These are phyloP conservation scores for Acanthiza pusilla DNA, from an alignment of 2,797 vertebrate genomes.

Conservation along the genomic window DNA sequence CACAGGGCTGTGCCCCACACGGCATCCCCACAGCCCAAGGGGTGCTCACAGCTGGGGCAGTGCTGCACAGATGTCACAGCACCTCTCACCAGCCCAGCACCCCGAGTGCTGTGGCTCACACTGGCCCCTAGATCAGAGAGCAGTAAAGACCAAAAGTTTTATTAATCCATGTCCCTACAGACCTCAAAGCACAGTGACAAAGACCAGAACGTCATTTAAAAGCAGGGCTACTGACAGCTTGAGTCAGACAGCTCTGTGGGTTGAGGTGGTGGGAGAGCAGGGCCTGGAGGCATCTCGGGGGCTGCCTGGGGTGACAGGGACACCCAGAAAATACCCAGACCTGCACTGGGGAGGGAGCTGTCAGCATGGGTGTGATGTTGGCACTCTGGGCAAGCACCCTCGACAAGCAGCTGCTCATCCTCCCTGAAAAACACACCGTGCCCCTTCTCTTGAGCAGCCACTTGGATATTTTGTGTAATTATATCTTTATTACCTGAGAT, in stretches of 20 bases:
- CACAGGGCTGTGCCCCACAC: neutral
- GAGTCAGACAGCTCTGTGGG: neutral
- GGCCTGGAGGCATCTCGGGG: neutral
- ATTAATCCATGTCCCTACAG: neutral
- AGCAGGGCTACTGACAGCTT: neutral
- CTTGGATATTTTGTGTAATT: neutral
- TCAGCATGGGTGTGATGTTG: neutral
- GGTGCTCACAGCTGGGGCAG: neutral
- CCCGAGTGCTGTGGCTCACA: neutral
- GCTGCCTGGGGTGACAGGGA: neutral
- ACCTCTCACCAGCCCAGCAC: neutral
- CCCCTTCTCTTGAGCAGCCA: neutral
- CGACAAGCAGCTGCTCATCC: neutral
- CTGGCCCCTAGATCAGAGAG: neutral
- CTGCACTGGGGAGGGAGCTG: neutral
- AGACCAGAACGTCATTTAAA: neutral
- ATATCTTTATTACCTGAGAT: neutral
- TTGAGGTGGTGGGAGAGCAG: neutral
- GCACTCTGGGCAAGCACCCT: neutral
- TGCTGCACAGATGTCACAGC: neutral
- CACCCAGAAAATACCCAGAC: neutral
- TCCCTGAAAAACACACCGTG: neutral
- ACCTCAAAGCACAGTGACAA: neutral
- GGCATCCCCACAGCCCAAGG: neutral
- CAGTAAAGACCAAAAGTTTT: neutral